These are phyloP conservation scores for Parnassius smintheus DNA, from an alignment of 2,888 invertebrate species.

Conservation along the genomic window DNA sequence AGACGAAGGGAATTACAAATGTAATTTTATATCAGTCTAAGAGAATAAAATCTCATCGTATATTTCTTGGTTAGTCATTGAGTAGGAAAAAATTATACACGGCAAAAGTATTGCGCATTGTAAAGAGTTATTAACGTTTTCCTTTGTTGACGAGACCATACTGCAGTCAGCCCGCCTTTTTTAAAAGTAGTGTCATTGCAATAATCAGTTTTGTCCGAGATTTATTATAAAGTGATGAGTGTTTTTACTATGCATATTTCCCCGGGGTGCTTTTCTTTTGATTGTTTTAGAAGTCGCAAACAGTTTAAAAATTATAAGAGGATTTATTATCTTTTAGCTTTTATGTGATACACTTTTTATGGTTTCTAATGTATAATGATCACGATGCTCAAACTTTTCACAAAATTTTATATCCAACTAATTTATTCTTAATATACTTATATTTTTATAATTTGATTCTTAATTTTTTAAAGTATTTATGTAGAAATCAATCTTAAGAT, in stretches of 20 bases:
- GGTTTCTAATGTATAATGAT: no score
- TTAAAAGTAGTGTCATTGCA: slow-evolving; percentile 21
- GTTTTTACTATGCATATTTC: slow-evolving; percentile 11
- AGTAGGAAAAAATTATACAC: neutral
- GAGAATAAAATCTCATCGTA: slow-evolving; percentile 2
- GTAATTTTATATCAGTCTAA: slow-evolving; percentile 10
- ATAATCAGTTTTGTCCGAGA: slow-evolving; percentile 21
- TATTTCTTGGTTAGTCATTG: slow-evolving; percentile 10
- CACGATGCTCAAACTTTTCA: no score
- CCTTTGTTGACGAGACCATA: slow-evolving; percentile 21
- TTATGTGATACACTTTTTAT: no score
- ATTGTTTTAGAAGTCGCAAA: neutral
- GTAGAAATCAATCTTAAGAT: no score
- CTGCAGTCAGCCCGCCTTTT: slow-evolving; percentile 17
- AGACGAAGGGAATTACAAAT: slow-evolving; percentile 5
- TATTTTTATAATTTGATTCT: no score
- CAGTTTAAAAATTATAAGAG: no score
- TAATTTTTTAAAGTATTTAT: no score
- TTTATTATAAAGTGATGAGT: slow-evolving; percentile 6
- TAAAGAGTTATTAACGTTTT: slow-evolving; percentile 11
- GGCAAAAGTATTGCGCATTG: slow-evolving; percentile 16
- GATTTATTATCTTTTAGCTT: no score
- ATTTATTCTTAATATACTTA: no score
- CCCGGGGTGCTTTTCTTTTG: slow-evolving; percentile 1
- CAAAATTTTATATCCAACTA: no score